These are phyloP conservation scores for Volucella zonaria DNA, from an alignment of 2,888 invertebrate species.

Conservation along the genomic window DNA sequence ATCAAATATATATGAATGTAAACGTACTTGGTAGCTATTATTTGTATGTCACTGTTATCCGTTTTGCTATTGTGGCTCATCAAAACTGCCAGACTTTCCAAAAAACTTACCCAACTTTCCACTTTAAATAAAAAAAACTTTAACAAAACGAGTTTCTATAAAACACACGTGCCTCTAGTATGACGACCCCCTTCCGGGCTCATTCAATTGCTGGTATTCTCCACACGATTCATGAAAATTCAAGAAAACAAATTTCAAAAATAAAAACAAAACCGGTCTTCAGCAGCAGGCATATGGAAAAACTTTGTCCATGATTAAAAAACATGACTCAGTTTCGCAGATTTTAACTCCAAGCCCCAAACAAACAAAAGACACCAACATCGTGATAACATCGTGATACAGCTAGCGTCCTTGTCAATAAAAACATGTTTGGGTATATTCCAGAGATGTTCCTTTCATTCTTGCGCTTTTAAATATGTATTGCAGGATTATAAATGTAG, in stretches of 20 bases:
- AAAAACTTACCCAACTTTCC: too few species aligned
- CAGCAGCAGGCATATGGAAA: not conserved
- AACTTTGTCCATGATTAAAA: conserved; percentile 31
- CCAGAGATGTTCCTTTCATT: conserved; percentile 37
- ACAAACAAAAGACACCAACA: conserved; percentile 26
- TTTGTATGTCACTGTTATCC: too few species aligned
- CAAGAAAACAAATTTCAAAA: too few species aligned
- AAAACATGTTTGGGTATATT: conserved; percentile 35
- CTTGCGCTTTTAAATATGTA: conserved; percentile 39
- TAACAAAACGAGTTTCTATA: too few species aligned
- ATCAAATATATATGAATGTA: too few species aligned
- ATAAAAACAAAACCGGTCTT: not conserved
- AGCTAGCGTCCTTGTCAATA: conserved; percentile 50
- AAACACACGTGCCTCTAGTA: too few species aligned
- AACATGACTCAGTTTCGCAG: conserved; percentile 3
- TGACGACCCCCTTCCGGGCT: too few species aligned
- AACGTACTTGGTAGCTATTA: too few species aligned
- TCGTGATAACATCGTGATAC: conserved; percentile 26
- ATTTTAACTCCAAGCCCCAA: conserved; percentile 36
- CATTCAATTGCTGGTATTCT: conserved; percentile 27
- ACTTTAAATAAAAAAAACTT: too few species aligned
- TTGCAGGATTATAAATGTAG: conserved; percentile 31
- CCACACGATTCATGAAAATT: conserved; percentile 18
- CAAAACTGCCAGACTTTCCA: too few species aligned
- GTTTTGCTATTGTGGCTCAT: too few species aligned